Percentiles rank a stretch among this genome's conserved stretches.
Conservation (phyloP, 2,113 vertebrate species). For the Melanerpes formicivorus region DNA sequence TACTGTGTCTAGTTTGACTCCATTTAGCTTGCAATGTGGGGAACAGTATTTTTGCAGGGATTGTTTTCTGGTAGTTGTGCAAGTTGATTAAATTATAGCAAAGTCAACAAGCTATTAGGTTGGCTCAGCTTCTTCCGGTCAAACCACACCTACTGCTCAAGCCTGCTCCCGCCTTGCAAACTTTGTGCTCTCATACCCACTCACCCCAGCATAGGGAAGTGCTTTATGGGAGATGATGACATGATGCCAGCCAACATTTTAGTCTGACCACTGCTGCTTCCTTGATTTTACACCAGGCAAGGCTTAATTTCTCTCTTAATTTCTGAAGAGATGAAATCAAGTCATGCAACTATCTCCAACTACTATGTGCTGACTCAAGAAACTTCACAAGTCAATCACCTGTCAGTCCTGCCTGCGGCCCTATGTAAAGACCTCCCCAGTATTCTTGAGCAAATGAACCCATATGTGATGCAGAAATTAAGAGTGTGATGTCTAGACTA, state of each 20-base stretch:
- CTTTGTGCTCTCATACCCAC: not conserved
- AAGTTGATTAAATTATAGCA: not conserved
- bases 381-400: not conserved
- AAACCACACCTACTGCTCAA: conserved; percentile 7
- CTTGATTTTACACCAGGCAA: not conserved
- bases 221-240: not conserved
- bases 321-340: not conserved
- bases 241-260: not conserved
- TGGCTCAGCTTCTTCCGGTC: not conserved
- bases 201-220: not conserved
- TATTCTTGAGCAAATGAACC: not conserved
- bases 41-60: not conserved
- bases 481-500: not conserved
- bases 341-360: not conserved
- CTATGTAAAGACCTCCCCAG: not conserved
- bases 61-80: not conserved
- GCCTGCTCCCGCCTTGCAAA: not conserved
- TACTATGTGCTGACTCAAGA: not conserved
- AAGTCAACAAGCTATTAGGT: not conserved
- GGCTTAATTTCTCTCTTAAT: not conserved
- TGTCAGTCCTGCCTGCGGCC: not conserved
- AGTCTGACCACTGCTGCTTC: not conserved
- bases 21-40: not conserved
- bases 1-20: not conserved
- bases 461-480: accelerated